Percentiles rank a stretch among this genome's conserved stretches.
phyloP scores from a whole-genome alignment of 1,140 invertebrate genomes.

The Monochamus saltuarius region DNA sequence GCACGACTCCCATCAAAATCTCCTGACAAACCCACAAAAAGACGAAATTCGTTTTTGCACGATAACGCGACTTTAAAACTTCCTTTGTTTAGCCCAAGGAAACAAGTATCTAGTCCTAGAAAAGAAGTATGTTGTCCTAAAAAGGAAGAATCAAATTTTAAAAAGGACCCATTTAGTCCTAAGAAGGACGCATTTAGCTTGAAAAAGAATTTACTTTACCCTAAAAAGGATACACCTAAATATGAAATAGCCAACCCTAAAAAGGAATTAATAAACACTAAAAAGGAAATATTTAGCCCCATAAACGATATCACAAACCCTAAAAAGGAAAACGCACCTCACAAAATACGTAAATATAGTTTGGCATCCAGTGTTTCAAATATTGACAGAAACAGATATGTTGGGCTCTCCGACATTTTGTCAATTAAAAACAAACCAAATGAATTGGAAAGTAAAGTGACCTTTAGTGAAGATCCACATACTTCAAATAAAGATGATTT shows the following conservation, averaged over 20 bases:
- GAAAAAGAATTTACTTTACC: too few relatives aligned
- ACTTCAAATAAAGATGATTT: slow-evolving; percentile 1
- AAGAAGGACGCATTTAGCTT: too few relatives aligned
- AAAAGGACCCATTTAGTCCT: too few relatives aligned
- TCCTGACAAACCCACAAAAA: slow-evolving; percentile 8
- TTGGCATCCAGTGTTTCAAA: slow-evolving; percentile 2
- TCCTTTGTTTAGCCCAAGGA: slow-evolving; percentile 1
- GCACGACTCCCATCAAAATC: slow-evolving; percentile 24
- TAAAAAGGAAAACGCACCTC: neutral
- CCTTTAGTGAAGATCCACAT: slow-evolving; percentile 24
- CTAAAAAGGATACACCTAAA: too few relatives aligned
- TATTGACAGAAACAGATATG: slow-evolving; percentile 12
- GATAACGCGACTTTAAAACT: neutral
- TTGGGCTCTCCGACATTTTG: slow-evolving; percentile 24
- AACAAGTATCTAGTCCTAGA: neutral
- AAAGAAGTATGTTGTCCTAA: neutral
- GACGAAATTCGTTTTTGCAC: slow-evolving; percentile 17
- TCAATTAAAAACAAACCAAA: slow-evolving; percentile 8
- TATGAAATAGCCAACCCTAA: too few relatives aligned
- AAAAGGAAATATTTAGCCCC: neutral
- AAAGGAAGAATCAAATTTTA: too few relatives aligned
- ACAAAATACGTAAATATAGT: neutral
- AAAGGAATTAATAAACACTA: too few relatives aligned
- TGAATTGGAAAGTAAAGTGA: slow-evolving; percentile 29
- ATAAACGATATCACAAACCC: neutral